phyloP scores from a whole-genome alignment of 2,888 invertebrate species.

The Helicoverpa assulta region DNA sequence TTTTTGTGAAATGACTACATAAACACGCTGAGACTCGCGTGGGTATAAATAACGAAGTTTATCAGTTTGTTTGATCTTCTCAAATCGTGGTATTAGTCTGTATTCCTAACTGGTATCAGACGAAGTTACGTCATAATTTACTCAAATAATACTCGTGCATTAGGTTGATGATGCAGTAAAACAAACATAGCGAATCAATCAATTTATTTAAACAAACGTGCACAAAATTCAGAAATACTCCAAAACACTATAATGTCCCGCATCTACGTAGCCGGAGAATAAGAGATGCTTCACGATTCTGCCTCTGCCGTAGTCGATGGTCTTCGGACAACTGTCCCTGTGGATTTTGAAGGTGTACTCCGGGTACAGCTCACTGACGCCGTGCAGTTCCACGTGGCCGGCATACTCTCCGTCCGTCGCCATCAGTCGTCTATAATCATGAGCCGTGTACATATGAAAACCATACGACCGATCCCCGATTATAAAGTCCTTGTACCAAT shows the following conservation, averaged over 20 bases:
- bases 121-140: not conserved
- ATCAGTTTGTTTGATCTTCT: slow-evolving; percentile 12
- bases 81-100: not conserved
- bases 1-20: not conserved
- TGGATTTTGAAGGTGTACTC: slow-evolving; percentile 83
- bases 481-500: slow-evolving; percentile 83
- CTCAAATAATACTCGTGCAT: slow-evolving; percentile 9
- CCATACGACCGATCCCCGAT: slow-evolving; percentile 84
- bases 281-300: slow-evolving; percentile 77
- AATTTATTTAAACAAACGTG: slow-evolving; percentile 27
- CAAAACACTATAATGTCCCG: slow-evolving; percentile 85
- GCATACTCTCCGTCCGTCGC: slow-evolving; percentile 83
- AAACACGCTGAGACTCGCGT: slow-evolving; percentile 29
- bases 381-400: slow-evolving; percentile 84
- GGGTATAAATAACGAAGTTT: slow-evolving; percentile 17
- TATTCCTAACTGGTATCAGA: not conserved
- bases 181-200: slow-evolving; percentile 19
- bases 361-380: slow-evolving; percentile 78
- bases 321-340: slow-evolving; percentile 72
- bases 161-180: not conserved
- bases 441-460: slow-evolving; percentile 63
- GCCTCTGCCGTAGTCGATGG: slow-evolving; percentile 82
- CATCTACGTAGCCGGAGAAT: slow-evolving; percentile 83
- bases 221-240: slow-evolving; percentile 71
- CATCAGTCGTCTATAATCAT: slow-evolving; percentile 79